A percentile compares a stretch with the other conserved stretches of the same genome.
Evolutionary conservation across 2,113 vertebrate species (phyloP).

Genomic region (Heterocephalus glaber): DNA sequence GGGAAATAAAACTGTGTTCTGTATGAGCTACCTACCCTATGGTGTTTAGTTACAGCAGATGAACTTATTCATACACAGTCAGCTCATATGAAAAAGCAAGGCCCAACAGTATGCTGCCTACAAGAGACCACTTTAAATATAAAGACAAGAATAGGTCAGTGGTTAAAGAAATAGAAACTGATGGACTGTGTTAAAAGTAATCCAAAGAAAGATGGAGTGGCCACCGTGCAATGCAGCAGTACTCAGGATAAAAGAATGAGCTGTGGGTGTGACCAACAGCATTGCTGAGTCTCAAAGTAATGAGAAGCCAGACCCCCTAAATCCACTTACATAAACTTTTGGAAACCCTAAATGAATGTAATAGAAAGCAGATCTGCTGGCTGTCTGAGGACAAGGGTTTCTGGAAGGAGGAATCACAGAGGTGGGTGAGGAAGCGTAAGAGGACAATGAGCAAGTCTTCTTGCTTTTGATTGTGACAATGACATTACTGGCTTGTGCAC

Average conservation of each 20-base stretch:
- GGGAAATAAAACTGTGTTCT: background rate
- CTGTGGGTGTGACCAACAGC: accelerated
- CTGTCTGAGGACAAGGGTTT: background rate
- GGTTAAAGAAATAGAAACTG: background rate
- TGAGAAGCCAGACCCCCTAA: background rate
- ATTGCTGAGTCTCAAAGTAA: background rate
- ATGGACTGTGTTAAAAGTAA: accelerated
- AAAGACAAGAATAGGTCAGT: background rate
- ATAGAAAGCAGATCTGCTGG: background rate
- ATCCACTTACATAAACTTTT: background rate
- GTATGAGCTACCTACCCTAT: too few species aligned
- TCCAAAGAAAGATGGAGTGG: background rate
- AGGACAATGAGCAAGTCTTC: accelerated
- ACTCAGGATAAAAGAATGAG: too few species aligned
- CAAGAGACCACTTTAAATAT: background rate
- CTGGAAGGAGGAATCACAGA: accelerated
- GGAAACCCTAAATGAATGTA: background rate
- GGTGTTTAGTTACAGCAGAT: background rate
- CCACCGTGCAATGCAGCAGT: accelerated
- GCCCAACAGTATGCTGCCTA: accelerated
- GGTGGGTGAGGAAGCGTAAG: accelerated
- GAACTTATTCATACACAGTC: too few species aligned
- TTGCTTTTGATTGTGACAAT: accelerated
- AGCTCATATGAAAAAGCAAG: background rate
- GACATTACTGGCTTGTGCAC: accelerated